Percentiles rank a stretch among this genome's conserved stretches.
Conservation (phyloP, 1,140 invertebrate species). For the Centruroides sculpturatus region DNA sequence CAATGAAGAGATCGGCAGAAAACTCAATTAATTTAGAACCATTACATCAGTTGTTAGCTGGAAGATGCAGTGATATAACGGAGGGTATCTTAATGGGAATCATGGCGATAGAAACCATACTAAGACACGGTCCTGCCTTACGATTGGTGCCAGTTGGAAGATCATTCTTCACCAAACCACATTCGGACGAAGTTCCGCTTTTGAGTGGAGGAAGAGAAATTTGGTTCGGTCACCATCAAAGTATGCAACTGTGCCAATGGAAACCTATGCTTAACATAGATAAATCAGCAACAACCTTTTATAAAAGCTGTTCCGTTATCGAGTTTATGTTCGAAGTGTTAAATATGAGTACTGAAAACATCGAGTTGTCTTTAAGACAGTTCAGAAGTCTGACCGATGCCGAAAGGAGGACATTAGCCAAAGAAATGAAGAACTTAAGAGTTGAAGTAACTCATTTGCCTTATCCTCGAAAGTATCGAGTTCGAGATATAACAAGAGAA, state of each 20-base stretch:
- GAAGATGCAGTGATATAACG: not conserved
- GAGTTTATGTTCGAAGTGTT: not conserved
- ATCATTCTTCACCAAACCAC: not conserved
- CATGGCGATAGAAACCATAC: not conserved
- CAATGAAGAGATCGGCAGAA: not conserved
- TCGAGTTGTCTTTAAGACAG: not conserved
- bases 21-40: constrained; percentile 6
- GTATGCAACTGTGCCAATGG: constrained; percentile 1
- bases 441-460: constrained; percentile 13
- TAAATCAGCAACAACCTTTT: constrained; percentile 5
- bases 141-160: not conserved
- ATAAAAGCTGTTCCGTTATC: not conserved
- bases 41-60: constrained; percentile 3
- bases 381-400: constrained; percentile 4
- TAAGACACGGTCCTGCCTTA: not conserved
- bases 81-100: not conserved
- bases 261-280: constrained; percentile 9
- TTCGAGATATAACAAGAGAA: not conserved
- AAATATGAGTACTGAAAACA: not conserved
- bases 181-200: not conserved
- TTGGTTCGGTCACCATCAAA: constrained; percentile 2
- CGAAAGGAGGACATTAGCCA: not conserved
- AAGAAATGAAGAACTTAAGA: constrained; percentile 9
- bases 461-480: not conserved
- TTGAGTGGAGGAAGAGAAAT: not conserved